phyloP scores from a whole-genome alignment of 2,113 vertebrate species.

The Corythoichthys haematopterus region DNA sequence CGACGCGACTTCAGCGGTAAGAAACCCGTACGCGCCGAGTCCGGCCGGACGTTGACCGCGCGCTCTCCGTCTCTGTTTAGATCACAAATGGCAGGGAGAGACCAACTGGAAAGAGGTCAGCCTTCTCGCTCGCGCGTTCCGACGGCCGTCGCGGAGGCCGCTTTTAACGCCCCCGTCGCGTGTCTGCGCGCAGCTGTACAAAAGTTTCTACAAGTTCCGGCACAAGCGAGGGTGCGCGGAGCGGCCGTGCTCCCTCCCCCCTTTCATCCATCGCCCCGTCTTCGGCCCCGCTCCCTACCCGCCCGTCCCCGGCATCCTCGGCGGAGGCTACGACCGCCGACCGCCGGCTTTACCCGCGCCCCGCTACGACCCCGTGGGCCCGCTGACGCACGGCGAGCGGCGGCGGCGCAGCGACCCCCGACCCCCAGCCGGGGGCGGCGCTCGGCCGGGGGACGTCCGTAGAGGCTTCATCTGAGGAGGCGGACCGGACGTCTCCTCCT shows the following conservation, averaged over 20 bases:
- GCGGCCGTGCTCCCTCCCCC: neutral
- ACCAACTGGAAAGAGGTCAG: slow-evolving; percentile 73
- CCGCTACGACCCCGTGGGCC: slow-evolving; percentile 59
- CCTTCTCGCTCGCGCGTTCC: neutral
- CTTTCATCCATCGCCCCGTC: neutral
- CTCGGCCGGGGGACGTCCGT: slow-evolving; percentile 40
- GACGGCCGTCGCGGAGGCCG: neutral
- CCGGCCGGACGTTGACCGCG: no score
- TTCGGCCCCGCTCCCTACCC: slow-evolving; percentile 43
- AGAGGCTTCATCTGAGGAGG: slow-evolving; percentile 68
- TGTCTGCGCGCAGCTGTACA: slow-evolving; percentile 61
- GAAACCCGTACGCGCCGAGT: no score
- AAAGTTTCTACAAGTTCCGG: slow-evolving; percentile 22
- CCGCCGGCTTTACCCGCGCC: slow-evolving; percentile 55
- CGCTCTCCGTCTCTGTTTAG: slow-evolving; percentile 20
- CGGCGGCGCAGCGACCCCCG: neutral
- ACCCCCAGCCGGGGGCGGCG: slow-evolving; percentile 9
- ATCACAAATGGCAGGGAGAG: slow-evolving; percentile 33
- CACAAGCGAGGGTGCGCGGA: neutral
- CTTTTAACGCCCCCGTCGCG: neutral
- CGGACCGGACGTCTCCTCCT: neutral
- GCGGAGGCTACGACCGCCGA: slow-evolving; percentile 67
- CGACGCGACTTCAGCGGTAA: slow-evolving; percentile 84
- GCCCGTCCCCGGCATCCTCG: slow-evolving; percentile 68
- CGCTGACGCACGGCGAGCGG: neutral